phyloP scores from a whole-genome alignment of 2,113 vertebrate species.

The Bettongia penicillata region DNA sequence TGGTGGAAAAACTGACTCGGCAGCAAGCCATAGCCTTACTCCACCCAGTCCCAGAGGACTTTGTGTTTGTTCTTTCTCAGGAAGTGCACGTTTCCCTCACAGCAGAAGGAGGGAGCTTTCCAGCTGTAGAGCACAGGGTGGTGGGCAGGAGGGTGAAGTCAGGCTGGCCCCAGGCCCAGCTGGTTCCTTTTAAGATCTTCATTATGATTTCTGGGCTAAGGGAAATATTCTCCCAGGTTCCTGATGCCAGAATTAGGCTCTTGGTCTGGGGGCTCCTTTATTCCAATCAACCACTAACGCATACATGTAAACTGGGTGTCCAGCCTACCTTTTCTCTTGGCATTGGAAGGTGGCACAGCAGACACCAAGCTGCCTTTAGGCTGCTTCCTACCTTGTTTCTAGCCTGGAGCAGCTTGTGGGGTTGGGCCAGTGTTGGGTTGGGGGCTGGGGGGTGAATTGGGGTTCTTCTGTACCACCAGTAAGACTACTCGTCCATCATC shows the following conservation, averaged over 20 bases:
- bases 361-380: neutral
- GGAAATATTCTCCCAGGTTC: neutral
- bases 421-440: neutral
- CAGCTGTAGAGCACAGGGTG: neutral
- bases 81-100: conserved; percentile 49
- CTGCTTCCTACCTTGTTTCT: neutral
- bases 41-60: neutral
- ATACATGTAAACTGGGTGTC: neutral
- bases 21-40: neutral
- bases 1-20: conserved; percentile 5
- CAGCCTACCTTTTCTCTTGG: neutral
- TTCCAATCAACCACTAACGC: neutral
- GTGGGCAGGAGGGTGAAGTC: neutral
- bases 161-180: neutral
- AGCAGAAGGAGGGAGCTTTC: neutral
- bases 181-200: neutral
- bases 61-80: conserved; percentile 52
- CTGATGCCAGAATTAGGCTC: neutral
- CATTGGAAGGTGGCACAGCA: neutral
- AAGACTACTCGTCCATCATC: neutral
- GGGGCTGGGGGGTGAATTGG: too few species aligned
- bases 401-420: neutral
- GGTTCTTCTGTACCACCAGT: neutral
- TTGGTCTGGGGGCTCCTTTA: neutral
- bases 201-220: neutral